Base-by-base conservation (phyloP, 2,797 vertebrate species). In the Parauchenoglanis punctatus region DNA sequence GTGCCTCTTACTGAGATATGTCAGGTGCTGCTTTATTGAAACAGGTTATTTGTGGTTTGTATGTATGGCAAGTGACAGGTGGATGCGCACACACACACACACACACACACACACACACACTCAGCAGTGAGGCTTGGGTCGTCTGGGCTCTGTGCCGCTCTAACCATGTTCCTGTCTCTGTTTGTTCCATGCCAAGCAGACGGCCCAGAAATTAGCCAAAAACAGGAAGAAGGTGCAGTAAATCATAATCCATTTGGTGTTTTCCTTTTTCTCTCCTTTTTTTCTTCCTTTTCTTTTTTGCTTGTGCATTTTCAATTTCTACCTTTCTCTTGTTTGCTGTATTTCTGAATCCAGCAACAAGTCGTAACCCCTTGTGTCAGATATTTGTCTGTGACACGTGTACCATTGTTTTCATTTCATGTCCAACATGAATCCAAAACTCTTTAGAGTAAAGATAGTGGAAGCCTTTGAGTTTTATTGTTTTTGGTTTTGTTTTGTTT, bases 141-240 rank as follows among this genome's bases (percentile, higher is more conserved):
- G 20, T 44, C 67, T 78, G 67, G 81, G 78, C 89, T 83, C 85
- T 84, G 54, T 81, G 84, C 92, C 94, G 91, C 90, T 95, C 96
- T 97, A 97, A 97, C 96, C 93, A 87, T 96, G 96, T 95, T 97
- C 96, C 96, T 97, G 92, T 97, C 96, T 97, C 93, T 97, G 94
- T 97, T 97, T 97, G 94, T 97, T 97, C 94, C 96, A 97, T 96
- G 96, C 95, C 96, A 96, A 96, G 95, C 97, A 99, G 98, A 97
- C 96, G 96, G 97, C 98, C 95, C 98, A 99, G 97, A 99, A 99
- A 97, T 96, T 97, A 96, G 97, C 97, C 96, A 98, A 98, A 96
- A 98, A 96, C 98, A 98, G 95, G 94, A 98, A 98, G 96, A 98
- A 99, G 98, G 98, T 99, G 97, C 97, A 97, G 97, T 98, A 97